Base-by-base conservation (phyloP, 2,113 vertebrate species). In the Sander lucioperca region DNA sequence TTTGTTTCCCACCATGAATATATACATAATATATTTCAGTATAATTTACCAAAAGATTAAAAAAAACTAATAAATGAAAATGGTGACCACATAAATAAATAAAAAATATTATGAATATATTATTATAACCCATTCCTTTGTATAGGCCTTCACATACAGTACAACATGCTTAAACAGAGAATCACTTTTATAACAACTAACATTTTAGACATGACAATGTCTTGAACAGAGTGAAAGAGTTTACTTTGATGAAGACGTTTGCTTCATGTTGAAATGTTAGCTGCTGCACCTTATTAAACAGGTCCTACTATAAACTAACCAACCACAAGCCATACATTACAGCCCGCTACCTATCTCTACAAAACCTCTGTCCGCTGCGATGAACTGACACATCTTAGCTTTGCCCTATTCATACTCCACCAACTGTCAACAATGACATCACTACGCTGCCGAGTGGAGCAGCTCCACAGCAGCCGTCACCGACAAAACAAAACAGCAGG, bases 341-440 rank as follows among this genome's bases (percentile, higher is more conserved):
- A 57, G 25, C 14, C 6, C 14, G 9, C 65, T 19, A 61, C 48
- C 71, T 62, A 56, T 77, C 50, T 74, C 56, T 39, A 1, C 62
- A 62, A 80, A 73, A 69, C 39, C 2, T 2, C 39, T 15, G 62
- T 33, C 58, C 36, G 69, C 53, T 9, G 54, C 50, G 23, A 53
- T n/a, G 23, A 72, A 69, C 67, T 6, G 12, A 62, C 23, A 12
- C 14, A 39, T 12, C 19, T 27, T 23, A 8, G 19, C 80, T 70
- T 75, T 39, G 39, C 64, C 82, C 70, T 78, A 87, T 73, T 82
- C 74, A 21, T 16, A 54, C 16, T 30, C 54, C 66, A 25, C 57
- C 43, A 51, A 86, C 83, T 85, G 86, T 86, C 86, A 84, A 72
- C 85, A 82, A 70, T 84, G 88, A 83, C 86, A 75, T 83, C 79